phyloP scores from a whole-genome alignment of 2,888 invertebrate species.

The Copidosoma aretas region DNA sequence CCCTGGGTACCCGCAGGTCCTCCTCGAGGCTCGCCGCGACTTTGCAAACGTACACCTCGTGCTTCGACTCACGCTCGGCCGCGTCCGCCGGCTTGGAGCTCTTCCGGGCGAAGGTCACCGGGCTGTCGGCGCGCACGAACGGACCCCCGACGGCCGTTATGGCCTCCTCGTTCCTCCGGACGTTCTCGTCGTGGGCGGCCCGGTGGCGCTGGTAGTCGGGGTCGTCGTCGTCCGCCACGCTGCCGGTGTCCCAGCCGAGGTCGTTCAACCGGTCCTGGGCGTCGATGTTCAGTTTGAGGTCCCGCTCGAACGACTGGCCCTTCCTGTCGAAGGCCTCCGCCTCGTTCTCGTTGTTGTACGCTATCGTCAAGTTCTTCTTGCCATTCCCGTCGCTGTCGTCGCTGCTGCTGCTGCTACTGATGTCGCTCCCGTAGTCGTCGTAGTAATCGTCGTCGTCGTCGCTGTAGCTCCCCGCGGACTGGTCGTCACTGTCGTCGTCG shows the following conservation, averaged over 20 bases:
- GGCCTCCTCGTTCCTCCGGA: conserved; percentile 64
- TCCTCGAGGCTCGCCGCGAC: conserved; percentile 53
- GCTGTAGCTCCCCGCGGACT: conserved; percentile 3
- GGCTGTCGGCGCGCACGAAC: conserved; percentile 51
- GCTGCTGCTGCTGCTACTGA: conserved; percentile 60
- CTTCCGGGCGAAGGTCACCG: conserved; percentile 53
- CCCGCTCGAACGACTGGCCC: conserved; percentile 50
- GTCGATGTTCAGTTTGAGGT: conserved; percentile 48
- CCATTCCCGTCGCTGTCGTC: conserved; percentile 9
- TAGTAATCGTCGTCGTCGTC: conserved; percentile 64
- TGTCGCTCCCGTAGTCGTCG: conserved; percentile 60
- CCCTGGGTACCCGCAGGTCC: conserved; percentile 46
- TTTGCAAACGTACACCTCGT: conserved; percentile 50
- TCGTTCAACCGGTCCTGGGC: conserved; percentile 53
- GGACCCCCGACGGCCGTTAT: conserved; percentile 52
- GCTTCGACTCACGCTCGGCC: conserved; percentile 31
- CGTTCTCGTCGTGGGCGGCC: conserved; percentile 56
- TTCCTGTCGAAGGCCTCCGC: conserved; percentile 81
- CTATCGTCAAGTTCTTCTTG: conserved; percentile 72
- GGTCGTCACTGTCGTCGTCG: neutral
- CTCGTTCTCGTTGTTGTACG: conserved; percentile 83
- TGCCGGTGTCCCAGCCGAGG: conserved; percentile 47
- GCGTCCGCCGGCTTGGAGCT: conserved; percentile 35
- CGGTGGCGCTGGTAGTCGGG: conserved; percentile 51
- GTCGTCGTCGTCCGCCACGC: conserved; percentile 48